Evolutionary conservation across 2,888 invertebrate genomes (phyloP).

Genomic region (Andrena trimmerana): DNA sequence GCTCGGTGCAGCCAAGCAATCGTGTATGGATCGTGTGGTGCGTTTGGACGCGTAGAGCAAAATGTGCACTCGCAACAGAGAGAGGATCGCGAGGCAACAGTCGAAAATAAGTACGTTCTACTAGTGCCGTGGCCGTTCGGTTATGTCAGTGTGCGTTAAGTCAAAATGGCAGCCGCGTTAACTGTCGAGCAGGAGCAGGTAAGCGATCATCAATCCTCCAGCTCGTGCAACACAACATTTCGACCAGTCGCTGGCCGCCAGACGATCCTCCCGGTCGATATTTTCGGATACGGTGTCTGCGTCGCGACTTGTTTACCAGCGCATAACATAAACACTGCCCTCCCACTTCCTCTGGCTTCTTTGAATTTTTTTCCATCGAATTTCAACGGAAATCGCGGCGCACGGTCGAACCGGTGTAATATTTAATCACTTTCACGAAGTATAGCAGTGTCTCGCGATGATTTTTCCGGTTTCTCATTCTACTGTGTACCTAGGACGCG

Average conservation of each 20-base stretch:
- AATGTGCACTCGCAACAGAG: slow-evolving; percentile 42
- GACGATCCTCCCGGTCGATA: slow-evolving; percentile 5
- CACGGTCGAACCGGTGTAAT: background rate
- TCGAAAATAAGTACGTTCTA: slow-evolving; percentile 50
- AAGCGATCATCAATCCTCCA: slow-evolving; percentile 84
- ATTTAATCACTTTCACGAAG: background rate
- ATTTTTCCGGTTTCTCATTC: slow-evolving; percentile 1
- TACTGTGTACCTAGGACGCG: background rate
- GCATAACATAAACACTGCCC: slow-evolving; percentile 53
- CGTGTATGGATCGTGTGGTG: slow-evolving; percentile 35
- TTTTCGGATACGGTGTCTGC: background rate
- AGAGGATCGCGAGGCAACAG: slow-evolving; percentile 38
- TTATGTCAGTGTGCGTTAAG: slow-evolving; percentile 72
- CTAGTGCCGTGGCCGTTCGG: slow-evolving; percentile 46
- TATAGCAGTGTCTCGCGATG: background rate
- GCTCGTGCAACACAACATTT: background rate
- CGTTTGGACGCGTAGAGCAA: slow-evolving; percentile 25
- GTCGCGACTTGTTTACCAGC: slow-evolving; percentile 36
- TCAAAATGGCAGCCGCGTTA: slow-evolving; percentile 90
- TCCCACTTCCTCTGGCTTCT: background rate
- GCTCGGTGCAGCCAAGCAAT: slow-evolving; percentile 6
- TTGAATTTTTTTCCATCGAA: background rate
- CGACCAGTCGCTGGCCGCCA: background rate
- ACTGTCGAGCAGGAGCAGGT: slow-evolving; percentile 92
- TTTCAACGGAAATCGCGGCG: slow-evolving; percentile 16